Evolutionary conservation across 2,113 vertebrate species (phyloP), one percentile per base, ranked within the genome.

Genomic region (Pterophyllum scalare): DNA sequence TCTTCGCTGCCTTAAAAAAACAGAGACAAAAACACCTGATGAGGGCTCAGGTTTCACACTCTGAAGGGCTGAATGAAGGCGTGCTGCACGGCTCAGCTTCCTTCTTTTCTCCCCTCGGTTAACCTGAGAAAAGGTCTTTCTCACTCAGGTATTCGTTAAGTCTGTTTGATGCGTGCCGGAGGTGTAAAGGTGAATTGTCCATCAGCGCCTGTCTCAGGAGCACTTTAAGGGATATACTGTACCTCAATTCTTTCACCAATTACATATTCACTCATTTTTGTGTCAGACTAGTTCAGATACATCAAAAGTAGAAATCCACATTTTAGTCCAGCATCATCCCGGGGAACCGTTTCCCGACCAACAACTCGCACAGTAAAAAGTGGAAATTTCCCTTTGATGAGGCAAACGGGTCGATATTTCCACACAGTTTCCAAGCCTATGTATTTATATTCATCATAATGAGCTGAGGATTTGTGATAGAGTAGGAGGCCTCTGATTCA

Each of bases 101-200:
- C 52, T 12, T 2, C 31, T 35, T 31, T 46, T 75, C 43, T 9
- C 8, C 43, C 67, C 26, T 81, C 59, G 14, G 31, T 31, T 77
- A 79, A 78, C 72, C 80, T 20, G 58, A 59, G 61, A 56, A 79
- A 85, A 83, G 40, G 65, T 75, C 85, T 70, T 38, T 1, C 75
- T 79, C n/a, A 1, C 60, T 2, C 2, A 60, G 75, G 33, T 72
- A 70, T 74, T 80, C 67, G 85, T 87, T 75, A 81, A 75, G 24
- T 76, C n/a, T 19, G 31, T 77, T 64, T 80, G 52, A 81, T 74
- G 76, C 46, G 24, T 3, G 2, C 15, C 59, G 14, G 78, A 43
- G 31, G 76, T 82, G 67, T n/a, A 33, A 74, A 77, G 70, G 74
- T 38, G 54, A 83, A 82, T 78, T 80, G 81, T 88, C 81, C 58